These are phyloP conservation scores for Sipha flava DNA, from an alignment of 1,140 invertebrate species.

Conservation along the genomic window DNA sequence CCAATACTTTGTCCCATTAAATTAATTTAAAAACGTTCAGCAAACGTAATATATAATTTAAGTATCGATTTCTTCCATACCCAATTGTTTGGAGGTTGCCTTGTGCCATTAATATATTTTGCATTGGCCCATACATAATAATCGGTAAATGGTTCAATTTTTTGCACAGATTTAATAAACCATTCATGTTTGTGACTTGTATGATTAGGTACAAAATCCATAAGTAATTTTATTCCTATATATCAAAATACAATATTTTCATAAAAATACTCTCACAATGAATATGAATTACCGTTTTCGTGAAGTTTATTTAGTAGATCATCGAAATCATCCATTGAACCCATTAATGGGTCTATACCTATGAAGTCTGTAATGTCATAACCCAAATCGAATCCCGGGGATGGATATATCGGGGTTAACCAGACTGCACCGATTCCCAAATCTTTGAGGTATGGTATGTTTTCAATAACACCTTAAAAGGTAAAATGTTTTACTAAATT, in stretches of 20 bases:
- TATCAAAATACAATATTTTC: too few relatives aligned
- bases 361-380: constrained; percentile 57
- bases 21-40: too few relatives aligned
- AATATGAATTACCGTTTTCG: constrained; percentile 42
- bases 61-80: too few relatives aligned
- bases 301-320: constrained; percentile 49
- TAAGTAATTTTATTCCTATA: constrained; percentile 65
- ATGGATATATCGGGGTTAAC: constrained; percentile 58
- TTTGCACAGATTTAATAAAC: constrained; percentile 58
- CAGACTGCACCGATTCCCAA: constrained; percentile 50
- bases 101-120: constrained; percentile 41
- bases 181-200: constrained; percentile 66
- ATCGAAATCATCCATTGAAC: constrained; percentile 56
- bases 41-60: too few relatives aligned
- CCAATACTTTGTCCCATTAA: too few relatives aligned
- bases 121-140: constrained; percentile 69
- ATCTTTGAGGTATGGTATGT: constrained; percentile 41
- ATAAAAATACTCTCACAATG: too few relatives aligned
- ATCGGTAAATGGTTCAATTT: constrained; percentile 53
- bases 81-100: constrained; percentile 32
- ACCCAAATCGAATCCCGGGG: constrained; percentile 58
- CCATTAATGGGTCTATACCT: constrained; percentile 52
- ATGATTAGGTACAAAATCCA: constrained; percentile 82
- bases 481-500: not conserved
- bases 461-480: constrained; percentile 40